Evolutionary conservation across 2,113 vertebrate species (phyloP).

Genomic region (Nibea coibor): DNA sequence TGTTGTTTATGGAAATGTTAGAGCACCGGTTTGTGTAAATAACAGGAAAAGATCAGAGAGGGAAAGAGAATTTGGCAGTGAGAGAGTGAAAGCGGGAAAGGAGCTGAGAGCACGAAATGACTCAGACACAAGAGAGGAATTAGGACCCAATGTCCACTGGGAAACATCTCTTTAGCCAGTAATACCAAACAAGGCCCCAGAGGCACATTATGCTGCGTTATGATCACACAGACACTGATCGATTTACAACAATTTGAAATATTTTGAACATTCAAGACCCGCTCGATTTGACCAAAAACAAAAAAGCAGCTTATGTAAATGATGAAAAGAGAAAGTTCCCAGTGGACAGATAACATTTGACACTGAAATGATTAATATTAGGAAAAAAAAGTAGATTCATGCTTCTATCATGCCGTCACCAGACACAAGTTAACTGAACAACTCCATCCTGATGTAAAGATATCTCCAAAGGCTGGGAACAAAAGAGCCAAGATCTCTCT

Average conservation of each 20-base stretch:
- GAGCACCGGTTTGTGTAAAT: constrained; percentile 15
- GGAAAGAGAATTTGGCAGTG: constrained; percentile 23
- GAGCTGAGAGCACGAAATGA: constrained; percentile 51
- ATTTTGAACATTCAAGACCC: constrained; percentile 21
- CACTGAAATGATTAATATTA: constrained; percentile 26
- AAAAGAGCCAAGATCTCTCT: constrained; percentile 37
- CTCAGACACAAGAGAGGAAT: constrained; percentile 52
- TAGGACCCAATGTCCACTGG: constrained; percentile 42
- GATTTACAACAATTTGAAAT: constrained; percentile 31
- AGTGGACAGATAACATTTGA: constrained; percentile 26
- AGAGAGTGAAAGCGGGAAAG: constrained; percentile 26
- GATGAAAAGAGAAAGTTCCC: constrained; percentile 36
- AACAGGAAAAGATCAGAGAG: constrained; percentile 18
- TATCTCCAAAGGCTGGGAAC: constrained; percentile 43
- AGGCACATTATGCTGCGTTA: constrained; percentile 19
- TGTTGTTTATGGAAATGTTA: constrained; percentile 36
- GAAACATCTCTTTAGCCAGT: constrained; percentile 43
- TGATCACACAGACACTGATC: constrained; percentile 26
- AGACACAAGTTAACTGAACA: constrained; percentile 44
- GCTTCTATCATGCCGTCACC: constrained; percentile 39
- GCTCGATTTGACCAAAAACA: constrained; percentile 16
- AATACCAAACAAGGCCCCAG: constrained; percentile 37
- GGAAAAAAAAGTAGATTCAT: constrained; percentile 46
- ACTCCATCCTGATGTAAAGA: constrained; percentile 38
- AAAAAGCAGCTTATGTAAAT: constrained; percentile 6